Conservation (phyloP, 2,888 invertebrate species). For the Argyresthia albistria region DNA sequence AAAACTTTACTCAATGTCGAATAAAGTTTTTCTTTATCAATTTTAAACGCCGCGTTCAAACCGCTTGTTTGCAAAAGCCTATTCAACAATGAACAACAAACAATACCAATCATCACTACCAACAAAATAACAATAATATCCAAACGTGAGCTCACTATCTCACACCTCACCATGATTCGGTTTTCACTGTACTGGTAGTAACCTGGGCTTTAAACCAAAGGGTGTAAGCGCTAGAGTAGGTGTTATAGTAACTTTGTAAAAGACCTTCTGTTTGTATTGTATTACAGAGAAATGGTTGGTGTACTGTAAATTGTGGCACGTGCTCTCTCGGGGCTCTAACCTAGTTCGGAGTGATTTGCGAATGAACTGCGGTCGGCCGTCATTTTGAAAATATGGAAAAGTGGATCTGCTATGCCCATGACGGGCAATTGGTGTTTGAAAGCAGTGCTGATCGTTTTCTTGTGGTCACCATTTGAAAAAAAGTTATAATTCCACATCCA, state of each 20-base stretch:
- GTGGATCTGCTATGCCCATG: no score
- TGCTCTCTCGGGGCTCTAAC: conserved; percentile 30
- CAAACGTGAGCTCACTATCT: conserved; percentile 44
- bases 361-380: conserved; percentile 19
- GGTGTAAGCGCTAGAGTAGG: conserved; percentile 10
- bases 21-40: no score
- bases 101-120: conserved; percentile 43
- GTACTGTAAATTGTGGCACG: conserved; percentile 41
- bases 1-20: no score
- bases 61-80: not conserved
- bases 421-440: no score
- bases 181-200: no score
- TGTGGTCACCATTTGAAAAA: no score
- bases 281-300: conserved; percentile 43
- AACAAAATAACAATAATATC: conserved; percentile 48
- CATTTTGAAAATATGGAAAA: no score
- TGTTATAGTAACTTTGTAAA: conserved; percentile 6
- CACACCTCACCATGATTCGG: conserved; percentile 8
- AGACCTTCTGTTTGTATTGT: conserved; percentile 19
- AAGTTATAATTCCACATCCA: no score
- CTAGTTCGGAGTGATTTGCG: conserved; percentile 32
- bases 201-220: not conserved
- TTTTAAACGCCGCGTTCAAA: not conserved
- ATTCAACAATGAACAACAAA: conserved; percentile 9
- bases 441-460: no score